A percentile compares a stretch with the other conserved stretches of the same genome.
phyloP scores from a whole-genome alignment of 2,113 vertebrate genomes.

The Tupaia chinensis region DNA sequence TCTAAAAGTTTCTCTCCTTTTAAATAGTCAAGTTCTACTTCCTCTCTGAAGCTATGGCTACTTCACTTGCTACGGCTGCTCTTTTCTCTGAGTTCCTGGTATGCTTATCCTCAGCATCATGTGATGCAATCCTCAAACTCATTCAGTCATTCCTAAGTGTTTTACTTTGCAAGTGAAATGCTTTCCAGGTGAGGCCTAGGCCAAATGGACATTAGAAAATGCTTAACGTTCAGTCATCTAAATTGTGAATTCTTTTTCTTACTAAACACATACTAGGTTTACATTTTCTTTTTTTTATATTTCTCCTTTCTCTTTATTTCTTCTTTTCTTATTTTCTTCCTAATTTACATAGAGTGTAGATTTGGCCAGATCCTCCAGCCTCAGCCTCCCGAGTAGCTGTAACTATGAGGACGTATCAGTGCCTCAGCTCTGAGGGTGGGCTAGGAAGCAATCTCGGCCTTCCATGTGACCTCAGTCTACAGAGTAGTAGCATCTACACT shows the following conservation, averaged over 20 bases:
- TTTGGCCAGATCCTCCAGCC: too few relatives aligned
- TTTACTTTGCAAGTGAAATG: background rate
- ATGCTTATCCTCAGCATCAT: background rate
- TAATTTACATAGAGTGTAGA: too few relatives aligned
- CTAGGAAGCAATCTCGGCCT: too few relatives aligned
- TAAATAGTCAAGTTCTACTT: background rate
- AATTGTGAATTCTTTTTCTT: background rate
- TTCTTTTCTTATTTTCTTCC: too few relatives aligned
- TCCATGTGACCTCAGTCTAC: too few relatives aligned
- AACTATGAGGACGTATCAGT: too few relatives aligned
- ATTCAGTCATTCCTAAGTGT: background rate
- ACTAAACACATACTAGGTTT: background rate
- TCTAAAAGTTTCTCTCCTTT: background rate
- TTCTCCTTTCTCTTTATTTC: too few relatives aligned
- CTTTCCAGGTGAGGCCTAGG: too few relatives aligned
- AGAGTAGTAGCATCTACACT: too few relatives aligned
- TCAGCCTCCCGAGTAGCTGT: too few relatives aligned
- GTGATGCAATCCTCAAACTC: background rate
- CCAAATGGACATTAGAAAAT: background rate
- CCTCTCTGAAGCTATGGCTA: background rate
- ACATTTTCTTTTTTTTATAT: background rate
- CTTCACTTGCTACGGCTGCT: background rate
- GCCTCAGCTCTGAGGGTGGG: too few relatives aligned
- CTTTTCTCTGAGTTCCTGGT: background rate
- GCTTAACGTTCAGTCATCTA: conserved; percentile 1